A percentile compares a stretch with the other conserved stretches of the same genome.
These are phyloP conservation scores for Drosophila quasianomalipes DNA, from an alignment of 2,888 invertebrate genomes.

Conservation along the genomic window DNA sequence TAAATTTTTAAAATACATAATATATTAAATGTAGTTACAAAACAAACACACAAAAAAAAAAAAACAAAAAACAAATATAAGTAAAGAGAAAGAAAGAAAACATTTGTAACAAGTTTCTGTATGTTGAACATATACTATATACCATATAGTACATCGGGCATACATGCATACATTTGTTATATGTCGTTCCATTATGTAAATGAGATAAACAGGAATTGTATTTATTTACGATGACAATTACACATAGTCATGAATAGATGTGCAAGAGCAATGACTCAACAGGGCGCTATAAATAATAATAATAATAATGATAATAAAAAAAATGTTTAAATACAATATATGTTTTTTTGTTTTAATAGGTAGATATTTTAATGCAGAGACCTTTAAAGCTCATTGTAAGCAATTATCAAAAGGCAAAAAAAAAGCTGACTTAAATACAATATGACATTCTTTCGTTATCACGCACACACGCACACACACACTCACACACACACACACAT, in stretches of 20 bases:
- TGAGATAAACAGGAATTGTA: conserved; percentile 45
- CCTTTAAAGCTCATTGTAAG: conserved; percentile 55
- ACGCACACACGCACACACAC: conserved; percentile 12
- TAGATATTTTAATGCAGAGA: conserved; percentile 47
- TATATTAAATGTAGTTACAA: conserved; percentile 56
- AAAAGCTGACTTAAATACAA: conserved; percentile 31
- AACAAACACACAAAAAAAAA: conserved; percentile 17
- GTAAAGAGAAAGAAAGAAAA: conserved; percentile 20
- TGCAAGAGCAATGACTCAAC: conserved; percentile 61
- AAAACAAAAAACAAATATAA: conserved; percentile 24
- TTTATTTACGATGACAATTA: conserved; percentile 52
- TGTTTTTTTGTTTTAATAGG: conserved; percentile 1
- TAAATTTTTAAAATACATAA: conserved; percentile 50
- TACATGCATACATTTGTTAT: conserved; percentile 12
- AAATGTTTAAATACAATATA: conserved; percentile 25
- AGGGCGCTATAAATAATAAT: conserved; percentile 59
- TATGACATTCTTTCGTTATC: conserved; percentile 13
- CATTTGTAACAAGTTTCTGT: conserved; percentile 49
- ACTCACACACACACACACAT: conserved; percentile 11
- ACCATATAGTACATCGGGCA: conserved; percentile 1
- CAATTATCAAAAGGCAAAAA: conserved; percentile 35
- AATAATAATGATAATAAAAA: conserved; percentile 18
- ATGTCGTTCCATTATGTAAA: conserved; percentile 49
- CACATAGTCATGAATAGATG: conserved; percentile 37
- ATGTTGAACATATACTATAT: conserved; percentile 20